Percentiles rank a stretch among this genome's conserved stretches.
Conservation (phyloP, 2,797 vertebrate species). For the Thalassophryne amazonica region DNA sequence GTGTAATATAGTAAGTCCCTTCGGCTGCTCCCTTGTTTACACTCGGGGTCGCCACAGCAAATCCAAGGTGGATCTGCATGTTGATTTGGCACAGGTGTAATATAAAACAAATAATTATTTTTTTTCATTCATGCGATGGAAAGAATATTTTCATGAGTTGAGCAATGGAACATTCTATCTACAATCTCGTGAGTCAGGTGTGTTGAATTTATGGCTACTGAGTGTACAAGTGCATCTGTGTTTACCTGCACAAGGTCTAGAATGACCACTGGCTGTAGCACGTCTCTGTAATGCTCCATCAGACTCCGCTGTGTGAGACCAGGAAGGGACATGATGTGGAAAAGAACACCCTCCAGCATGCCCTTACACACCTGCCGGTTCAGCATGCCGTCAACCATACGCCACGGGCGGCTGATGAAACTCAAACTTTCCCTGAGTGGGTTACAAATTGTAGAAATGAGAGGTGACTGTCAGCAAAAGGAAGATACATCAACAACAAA, state of each 20-base stretch:
- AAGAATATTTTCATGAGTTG: no score
- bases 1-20: no score
- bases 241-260: slow-evolving; percentile 89
- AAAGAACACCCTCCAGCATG: slow-evolving; percentile 90
- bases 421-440: slow-evolving; percentile 48
- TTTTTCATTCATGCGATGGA: no score
- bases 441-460: background rate
- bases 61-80: no score
- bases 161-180: no score
- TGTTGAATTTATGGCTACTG: no score
- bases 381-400: slow-evolving; percentile 87
- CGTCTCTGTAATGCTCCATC: slow-evolving; percentile 82
- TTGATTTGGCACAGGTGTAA: no score
- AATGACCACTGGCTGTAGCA: slow-evolving; percentile 85
- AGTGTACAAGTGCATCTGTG: background rate
- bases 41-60: no score
- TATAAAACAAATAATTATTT: no score
- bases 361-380: slow-evolving; percentile 91
- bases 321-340: slow-evolving; percentile 89
- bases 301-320: slow-evolving; percentile 80
- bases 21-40: no score
- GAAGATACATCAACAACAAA: background rate
- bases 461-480: background rate
- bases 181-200: background rate
- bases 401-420: slow-evolving; percentile 91